Conservation (phyloP, 2,113 vertebrate species). For the Prolemur simus region DNA sequence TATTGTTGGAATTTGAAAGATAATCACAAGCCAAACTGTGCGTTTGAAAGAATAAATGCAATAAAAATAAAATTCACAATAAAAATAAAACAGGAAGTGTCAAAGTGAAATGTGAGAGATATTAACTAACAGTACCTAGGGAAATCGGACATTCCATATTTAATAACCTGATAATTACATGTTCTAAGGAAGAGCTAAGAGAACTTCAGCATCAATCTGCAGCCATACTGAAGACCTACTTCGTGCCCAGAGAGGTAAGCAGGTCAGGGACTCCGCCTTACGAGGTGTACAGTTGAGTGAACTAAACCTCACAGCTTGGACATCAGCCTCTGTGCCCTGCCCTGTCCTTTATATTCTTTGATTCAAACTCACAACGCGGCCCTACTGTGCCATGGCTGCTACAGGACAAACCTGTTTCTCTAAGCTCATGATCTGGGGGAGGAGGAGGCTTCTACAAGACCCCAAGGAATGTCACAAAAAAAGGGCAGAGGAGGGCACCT, state of each 20-base stretch:
- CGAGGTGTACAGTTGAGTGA: background rate
- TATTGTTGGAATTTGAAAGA: no score
- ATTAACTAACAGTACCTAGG: no score
- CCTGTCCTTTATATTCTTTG: background rate
- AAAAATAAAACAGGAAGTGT: no score
- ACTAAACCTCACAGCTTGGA: accelerated
- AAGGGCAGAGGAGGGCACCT: background rate
- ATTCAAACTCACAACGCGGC: background rate
- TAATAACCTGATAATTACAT: background rate
- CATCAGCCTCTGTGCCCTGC: background rate
- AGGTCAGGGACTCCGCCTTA: background rate
- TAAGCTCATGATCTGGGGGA: background rate
- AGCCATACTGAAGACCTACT: background rate
- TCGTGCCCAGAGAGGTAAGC: background rate
- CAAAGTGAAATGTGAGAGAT: no score
- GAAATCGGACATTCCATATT: no score
- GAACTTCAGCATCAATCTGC: background rate
- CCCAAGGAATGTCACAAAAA: background rate
- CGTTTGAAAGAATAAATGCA: no score
- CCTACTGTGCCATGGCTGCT: background rate
- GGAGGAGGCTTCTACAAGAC: background rate
- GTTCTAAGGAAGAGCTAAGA: background rate
- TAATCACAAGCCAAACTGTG: no score
- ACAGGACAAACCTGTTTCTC: background rate
- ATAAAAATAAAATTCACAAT: no score